These are phyloP conservation scores for Agrochola lota DNA, from an alignment of 2,888 invertebrate species.

Conservation along the genomic window DNA sequence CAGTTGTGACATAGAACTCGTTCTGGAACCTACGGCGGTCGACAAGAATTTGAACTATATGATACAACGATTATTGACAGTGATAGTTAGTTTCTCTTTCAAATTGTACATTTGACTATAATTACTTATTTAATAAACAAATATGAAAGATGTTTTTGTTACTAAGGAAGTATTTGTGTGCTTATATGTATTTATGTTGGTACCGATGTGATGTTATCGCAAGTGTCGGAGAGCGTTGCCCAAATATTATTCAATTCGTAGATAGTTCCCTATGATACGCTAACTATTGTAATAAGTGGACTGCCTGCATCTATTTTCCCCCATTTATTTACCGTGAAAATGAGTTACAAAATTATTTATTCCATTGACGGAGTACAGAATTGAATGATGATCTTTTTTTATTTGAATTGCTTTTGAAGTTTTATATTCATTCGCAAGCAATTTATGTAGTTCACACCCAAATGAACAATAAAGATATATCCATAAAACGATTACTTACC, in stretches of 20 bases:
- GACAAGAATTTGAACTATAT: not conserved
- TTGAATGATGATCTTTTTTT: not conserved
- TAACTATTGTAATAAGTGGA: slow-evolving; percentile 41
- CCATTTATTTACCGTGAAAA: slow-evolving; percentile 2
- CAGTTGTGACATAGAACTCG: not conserved
- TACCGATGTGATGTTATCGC: slow-evolving; percentile 47
- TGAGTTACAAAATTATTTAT: not conserved
- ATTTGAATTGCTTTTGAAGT: too few species aligned
- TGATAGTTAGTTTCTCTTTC: too few species aligned
- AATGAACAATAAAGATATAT: not conserved
- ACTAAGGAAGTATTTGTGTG: not conserved
- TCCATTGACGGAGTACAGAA: not conserved
- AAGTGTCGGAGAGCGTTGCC: slow-evolving; percentile 3
- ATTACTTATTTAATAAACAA: too few species aligned
- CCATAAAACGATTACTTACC: not conserved
- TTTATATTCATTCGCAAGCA: too few species aligned
- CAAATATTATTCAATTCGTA: slow-evolving; percentile 50
- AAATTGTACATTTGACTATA: not conserved
- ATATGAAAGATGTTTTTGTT: not conserved
- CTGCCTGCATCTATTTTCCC: slow-evolving; percentile 7
- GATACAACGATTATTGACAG: too few species aligned
- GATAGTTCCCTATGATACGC: slow-evolving; percentile 51
- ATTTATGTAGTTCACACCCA: too few species aligned
- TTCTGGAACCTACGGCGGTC: not conserved
- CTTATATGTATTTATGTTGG: not conserved